Evolutionary conservation across 2,113 vertebrate species (phyloP).

Genomic region (Pseudolaguvia tuberculata): DNA sequence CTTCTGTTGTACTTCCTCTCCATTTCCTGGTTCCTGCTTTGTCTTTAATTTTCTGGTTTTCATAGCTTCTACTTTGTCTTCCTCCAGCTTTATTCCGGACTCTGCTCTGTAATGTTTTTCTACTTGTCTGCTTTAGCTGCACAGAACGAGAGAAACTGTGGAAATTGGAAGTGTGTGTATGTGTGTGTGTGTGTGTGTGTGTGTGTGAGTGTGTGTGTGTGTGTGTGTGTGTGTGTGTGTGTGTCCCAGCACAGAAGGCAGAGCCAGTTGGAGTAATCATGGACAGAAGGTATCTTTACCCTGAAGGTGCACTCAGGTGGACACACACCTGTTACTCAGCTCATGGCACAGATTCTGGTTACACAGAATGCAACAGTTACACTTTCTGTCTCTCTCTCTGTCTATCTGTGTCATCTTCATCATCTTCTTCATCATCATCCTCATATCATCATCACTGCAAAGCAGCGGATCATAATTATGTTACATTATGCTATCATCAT

Average conservation of each 20-base stretch:
- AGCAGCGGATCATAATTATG: too few species aligned
- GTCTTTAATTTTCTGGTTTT: slow-evolving; percentile 23
- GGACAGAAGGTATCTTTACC: slow-evolving; percentile 49
- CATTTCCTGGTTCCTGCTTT: slow-evolving; percentile 24
- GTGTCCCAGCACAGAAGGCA: slow-evolving; percentile 47
- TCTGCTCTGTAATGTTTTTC: slow-evolving; percentile 1
- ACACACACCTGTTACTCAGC: slow-evolving; percentile 47
- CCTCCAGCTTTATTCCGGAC: background rate
- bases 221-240: slow-evolving; percentile 14
- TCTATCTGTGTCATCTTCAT: background rate
- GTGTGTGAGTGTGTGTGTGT: slow-evolving; percentile 16
- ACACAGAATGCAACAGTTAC: slow-evolving; percentile 30
- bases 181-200: slow-evolving; percentile 25
- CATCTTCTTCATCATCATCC: background rate
- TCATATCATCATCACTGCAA: background rate
- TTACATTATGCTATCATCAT: too few species aligned
- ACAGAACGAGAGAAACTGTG: background rate
- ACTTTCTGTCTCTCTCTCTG: background rate
- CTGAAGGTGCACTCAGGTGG: slow-evolving; percentile 48
- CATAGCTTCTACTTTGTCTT: slow-evolving; percentile 21
- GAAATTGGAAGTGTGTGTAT: background rate
- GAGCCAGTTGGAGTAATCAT: slow-evolving; percentile 47
- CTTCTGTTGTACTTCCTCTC: slow-evolving; percentile 1
- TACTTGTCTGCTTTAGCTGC: too few species aligned
- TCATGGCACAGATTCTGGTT: slow-evolving; percentile 41